Evolutionary conservation across 2,888 invertebrate genomes (phyloP).

Genomic region (Andrena marginata): DNA sequence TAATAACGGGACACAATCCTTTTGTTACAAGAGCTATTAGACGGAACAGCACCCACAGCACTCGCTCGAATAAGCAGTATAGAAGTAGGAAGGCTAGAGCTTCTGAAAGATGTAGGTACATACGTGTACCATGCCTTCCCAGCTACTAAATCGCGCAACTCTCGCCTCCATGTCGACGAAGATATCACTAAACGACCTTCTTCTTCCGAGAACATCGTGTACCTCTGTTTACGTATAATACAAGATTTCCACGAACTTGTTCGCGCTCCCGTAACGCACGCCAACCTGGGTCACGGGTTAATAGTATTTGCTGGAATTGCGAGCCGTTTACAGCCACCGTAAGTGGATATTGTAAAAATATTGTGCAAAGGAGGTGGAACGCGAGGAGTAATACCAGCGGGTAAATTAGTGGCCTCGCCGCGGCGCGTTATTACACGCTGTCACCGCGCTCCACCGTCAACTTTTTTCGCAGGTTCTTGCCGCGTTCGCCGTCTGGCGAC

Average conservation of each 20-base stretch:
- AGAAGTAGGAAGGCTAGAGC: no score
- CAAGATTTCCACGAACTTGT: constrained; percentile 10
- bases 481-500: constrained; percentile 21
- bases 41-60: no score
- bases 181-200: background rate
- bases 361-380: constrained; percentile 18
- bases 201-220: background rate
- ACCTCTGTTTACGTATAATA: background rate
- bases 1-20: no score
- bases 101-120: no score
- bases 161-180: background rate
- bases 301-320: constrained; percentile 21
- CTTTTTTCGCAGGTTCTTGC: constrained; percentile 33
- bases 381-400: constrained; percentile 18
- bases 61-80: no score
- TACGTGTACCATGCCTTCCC: background rate
- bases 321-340: background rate
- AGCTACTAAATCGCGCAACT: background rate
- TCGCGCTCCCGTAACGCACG: constrained; percentile 8
- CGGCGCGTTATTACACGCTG: constrained; percentile 48
- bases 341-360: background rate
- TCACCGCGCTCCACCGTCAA: constrained; percentile 26
- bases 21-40: no score
- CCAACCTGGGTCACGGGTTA: constrained; percentile 2
- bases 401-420: constrained; percentile 15